phyloP scores from a whole-genome alignment of 1,140 invertebrate genomes.

The Drosophila punjabiensis region DNA sequence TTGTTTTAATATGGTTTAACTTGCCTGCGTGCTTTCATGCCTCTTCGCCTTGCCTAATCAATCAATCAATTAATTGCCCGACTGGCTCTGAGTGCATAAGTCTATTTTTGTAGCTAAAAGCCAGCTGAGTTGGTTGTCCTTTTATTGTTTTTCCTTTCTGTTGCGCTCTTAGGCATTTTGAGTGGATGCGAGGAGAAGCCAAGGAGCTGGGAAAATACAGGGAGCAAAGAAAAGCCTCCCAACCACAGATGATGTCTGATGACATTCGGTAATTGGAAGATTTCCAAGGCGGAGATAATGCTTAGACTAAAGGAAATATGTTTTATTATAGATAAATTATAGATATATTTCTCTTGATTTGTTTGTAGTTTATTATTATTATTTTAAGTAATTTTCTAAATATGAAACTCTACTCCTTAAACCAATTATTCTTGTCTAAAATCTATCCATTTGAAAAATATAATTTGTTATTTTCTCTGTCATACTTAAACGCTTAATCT shows the following conservation, averaged over 20 bases:
- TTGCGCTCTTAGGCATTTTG: slow-evolving; percentile 27
- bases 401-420: not conserved
- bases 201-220: not conserved
- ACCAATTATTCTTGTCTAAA: not conserved
- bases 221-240: not conserved
- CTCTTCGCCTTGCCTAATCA: slow-evolving; percentile 48
- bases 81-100: slow-evolving; percentile 52
- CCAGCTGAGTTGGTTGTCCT: slow-evolving; percentile 32
- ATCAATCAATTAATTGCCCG: slow-evolving; percentile 59
- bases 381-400: not conserved
- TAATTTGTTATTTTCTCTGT: no score
- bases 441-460: not conserved
- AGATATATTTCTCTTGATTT: not conserved
- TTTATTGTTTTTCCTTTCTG: slow-evolving; percentile 19
- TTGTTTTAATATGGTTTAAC: slow-evolving; percentile 41
- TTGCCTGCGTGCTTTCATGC: slow-evolving; percentile 23
- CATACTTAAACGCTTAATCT: not conserved
- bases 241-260: slow-evolving; percentile 17
- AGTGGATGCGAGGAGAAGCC: slow-evolving; percentile 3
- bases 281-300: not conserved
- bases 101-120: slow-evolving; percentile 60
- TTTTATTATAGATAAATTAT: no score
- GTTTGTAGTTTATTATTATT: not conserved
- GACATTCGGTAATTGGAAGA: slow-evolving; percentile 1
- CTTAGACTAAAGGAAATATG: not conserved